Evolutionary conservation across 2,888 invertebrate species (phyloP).

Genomic region (Lycophotia porphyrea): DNA sequence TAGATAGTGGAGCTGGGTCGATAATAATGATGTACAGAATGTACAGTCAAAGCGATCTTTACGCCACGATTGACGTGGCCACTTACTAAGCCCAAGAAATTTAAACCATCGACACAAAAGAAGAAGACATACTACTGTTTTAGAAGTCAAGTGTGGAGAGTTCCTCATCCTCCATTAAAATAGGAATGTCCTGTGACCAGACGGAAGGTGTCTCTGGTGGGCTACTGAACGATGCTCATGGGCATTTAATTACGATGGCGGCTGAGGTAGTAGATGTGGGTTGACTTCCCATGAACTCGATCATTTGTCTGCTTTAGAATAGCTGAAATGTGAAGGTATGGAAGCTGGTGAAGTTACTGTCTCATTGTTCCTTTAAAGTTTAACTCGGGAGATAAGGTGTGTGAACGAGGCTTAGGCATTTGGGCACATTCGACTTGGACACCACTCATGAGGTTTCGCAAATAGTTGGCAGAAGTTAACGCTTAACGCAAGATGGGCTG

Average conservation of each 20-base stretch:
- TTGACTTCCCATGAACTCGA: background rate
- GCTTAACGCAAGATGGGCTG: conserved; percentile 20
- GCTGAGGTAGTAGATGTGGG: rapidly evolving
- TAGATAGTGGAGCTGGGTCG: too few species aligned
- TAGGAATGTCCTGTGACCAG: too few species aligned
- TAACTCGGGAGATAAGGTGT: background rate
- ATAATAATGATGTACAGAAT: too few species aligned
- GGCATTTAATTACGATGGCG: background rate
- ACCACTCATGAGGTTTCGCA: conserved; percentile 16
- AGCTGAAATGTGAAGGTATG: background rate
- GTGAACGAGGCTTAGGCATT: background rate
- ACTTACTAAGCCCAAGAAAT: too few species aligned
- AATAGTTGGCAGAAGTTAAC: conserved; percentile 24
- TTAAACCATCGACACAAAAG: too few species aligned
- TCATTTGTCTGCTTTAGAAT: background rate
- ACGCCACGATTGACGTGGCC: too few species aligned
- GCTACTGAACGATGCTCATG: too few species aligned
- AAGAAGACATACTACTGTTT: background rate
- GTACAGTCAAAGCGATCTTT: too few species aligned
- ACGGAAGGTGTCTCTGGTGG: too few species aligned
- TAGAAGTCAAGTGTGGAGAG: background rate
- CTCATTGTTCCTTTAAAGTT: background rate
- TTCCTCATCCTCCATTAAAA: too few species aligned
- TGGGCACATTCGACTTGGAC: conserved; percentile 6
- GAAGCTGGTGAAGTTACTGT: background rate